Conservation (phyloP, 1,140 invertebrate species). For the Thereuonema tuberculata region DNA sequence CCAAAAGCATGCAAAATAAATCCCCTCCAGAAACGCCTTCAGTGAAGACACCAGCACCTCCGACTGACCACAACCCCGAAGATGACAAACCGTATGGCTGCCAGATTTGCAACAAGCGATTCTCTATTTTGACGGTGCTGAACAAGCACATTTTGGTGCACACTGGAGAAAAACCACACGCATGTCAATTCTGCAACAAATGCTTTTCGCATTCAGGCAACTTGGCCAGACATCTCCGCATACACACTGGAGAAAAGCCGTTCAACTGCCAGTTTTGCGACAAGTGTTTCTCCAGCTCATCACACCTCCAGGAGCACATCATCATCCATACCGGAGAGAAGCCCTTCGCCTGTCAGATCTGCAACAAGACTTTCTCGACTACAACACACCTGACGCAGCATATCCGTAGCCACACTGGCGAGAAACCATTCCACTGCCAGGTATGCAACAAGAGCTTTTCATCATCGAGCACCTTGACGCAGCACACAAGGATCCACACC, state of each 20-base stretch:
- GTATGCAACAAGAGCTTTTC: neutral
- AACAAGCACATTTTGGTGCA: neutral
- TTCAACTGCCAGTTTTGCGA: neutral
- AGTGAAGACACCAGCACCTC: too few species aligned
- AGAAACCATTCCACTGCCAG: neutral
- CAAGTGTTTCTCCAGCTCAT: neutral
- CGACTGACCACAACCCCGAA: too few species aligned
- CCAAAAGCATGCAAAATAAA: too few species aligned
- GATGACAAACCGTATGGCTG: neutral
- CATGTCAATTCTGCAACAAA: neutral
- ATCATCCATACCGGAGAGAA: neutral
- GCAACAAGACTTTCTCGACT: neutral
- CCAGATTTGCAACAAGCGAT: neutral
- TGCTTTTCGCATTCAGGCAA: neutral
- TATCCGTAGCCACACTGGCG: neutral
- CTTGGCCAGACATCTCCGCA: neutral
- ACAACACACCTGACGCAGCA: neutral
- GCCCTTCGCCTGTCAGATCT: neutral
- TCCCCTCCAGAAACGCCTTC: too few species aligned
- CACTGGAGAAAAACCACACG: neutral
- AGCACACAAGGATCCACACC: neutral
- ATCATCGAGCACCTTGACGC: neutral
- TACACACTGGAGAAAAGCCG: neutral
- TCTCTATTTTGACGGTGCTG: neutral
- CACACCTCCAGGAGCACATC: neutral